Evolutionary conservation across 2,888 invertebrate genomes (phyloP).

Genomic region (Euphydryas editha): DNA sequence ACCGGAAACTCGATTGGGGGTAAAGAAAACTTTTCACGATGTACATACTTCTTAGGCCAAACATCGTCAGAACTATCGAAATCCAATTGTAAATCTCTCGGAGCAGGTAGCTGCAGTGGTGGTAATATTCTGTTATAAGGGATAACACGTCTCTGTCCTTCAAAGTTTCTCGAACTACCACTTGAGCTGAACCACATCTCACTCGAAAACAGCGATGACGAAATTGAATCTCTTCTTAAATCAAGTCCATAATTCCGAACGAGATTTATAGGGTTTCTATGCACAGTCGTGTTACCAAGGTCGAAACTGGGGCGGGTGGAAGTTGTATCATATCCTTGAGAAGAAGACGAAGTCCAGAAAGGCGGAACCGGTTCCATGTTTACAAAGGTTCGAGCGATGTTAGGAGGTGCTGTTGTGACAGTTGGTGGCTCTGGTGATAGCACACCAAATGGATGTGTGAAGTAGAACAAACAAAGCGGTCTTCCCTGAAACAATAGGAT

Average conservation of each 20-base stretch:
- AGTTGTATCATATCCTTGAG: constrained; percentile 53
- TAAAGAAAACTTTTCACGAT: constrained; percentile 47
- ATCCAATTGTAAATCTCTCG: constrained; percentile 48
- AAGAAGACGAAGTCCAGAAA: constrained; percentile 54
- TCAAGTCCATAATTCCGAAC: constrained; percentile 50
- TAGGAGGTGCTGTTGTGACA: constrained; percentile 42
- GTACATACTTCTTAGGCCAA: constrained; percentile 58
- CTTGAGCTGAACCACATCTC: constrained; percentile 63
- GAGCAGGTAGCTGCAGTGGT: constrained; percentile 63
- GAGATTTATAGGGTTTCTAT: constrained; percentile 51
- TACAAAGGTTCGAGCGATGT: constrained; percentile 53
- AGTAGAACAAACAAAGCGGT: constrained; percentile 82
- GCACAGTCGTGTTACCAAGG: constrained; percentile 54
- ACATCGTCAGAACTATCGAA: constrained; percentile 54
- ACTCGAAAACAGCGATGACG: constrained; percentile 62
- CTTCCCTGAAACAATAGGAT: constrained; percentile 59
- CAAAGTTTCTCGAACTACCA: constrained; percentile 51
- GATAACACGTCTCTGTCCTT: constrained; percentile 52
- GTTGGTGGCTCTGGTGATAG: constrained; percentile 76
- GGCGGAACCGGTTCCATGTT: constrained; percentile 63
- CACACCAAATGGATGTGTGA: constrained; percentile 83
- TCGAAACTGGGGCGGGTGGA: constrained; percentile 49
- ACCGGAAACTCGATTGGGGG: constrained; percentile 57
- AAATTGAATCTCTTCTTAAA: constrained; percentile 53
- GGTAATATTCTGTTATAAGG: constrained; percentile 64